Percentiles rank a stretch among this genome's conserved stretches.
These are phyloP conservation scores for Tupaia chinensis DNA, from an alignment of 2,113 vertebrate species.

Conservation along the genomic window DNA sequence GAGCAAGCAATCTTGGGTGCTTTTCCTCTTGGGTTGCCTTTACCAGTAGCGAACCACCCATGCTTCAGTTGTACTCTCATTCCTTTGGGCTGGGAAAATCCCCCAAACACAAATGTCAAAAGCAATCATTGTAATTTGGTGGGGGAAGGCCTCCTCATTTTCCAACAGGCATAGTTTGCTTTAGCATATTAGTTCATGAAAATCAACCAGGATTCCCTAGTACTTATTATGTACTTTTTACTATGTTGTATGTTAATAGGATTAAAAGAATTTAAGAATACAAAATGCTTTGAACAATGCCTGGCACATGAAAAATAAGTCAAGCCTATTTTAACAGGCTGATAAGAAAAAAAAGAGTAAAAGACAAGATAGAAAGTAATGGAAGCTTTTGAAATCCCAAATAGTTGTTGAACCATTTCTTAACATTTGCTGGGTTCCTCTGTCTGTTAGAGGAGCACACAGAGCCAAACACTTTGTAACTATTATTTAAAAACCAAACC, in stretches of 20 bases:
- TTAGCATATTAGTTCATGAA: background rate
- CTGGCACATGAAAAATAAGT: background rate
- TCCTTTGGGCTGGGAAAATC: background rate
- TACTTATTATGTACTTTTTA: background rate
- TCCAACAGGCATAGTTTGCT: background rate
- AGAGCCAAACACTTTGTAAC: background rate
- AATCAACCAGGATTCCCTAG: background rate
- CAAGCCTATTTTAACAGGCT: background rate
- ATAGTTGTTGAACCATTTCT: background rate
- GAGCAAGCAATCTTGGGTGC: too few species aligned
- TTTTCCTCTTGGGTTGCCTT: background rate
- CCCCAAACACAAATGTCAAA: background rate
- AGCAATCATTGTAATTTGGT: background rate
- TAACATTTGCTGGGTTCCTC: background rate
- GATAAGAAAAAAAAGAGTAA: background rate
- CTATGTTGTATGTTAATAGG: background rate
- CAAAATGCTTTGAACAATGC: background rate
- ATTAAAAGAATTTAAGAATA: background rate
- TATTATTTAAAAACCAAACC: background rate
- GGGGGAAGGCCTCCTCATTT: background rate
- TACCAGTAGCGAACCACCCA: rapidly evolving
- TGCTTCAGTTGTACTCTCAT: background rate
- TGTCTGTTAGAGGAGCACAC: background rate
- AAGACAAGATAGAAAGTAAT: background rate
- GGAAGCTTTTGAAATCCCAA: background rate